phyloP scores from a whole-genome alignment of 2,888 invertebrate species.

The Ptychoptera contaminata region DNA sequence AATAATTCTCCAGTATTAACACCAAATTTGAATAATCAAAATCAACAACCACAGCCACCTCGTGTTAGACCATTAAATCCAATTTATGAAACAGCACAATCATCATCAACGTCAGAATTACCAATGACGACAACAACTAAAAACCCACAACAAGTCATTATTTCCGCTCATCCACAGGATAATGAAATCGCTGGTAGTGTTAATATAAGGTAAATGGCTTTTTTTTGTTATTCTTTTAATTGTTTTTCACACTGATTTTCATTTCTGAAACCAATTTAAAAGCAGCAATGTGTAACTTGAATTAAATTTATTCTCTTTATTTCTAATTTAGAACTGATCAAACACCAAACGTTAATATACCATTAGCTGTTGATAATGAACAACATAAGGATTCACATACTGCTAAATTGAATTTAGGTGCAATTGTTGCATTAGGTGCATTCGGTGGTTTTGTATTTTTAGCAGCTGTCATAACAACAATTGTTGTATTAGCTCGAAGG shows the following conservation, averaged over 20 bases:
- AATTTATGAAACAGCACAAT: constrained; percentile 11
- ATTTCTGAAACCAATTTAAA: too few species aligned
- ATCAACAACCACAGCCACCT: constrained; percentile 24
- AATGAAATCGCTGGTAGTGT: constrained; percentile 49
- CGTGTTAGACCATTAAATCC: constrained; percentile 18
- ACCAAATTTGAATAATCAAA: neutral
- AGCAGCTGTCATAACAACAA: constrained; percentile 75
- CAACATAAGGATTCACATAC: constrained; percentile 35
- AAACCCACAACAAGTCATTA: constrained; percentile 33
- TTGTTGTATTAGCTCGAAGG: constrained; percentile 78
- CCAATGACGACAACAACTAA: constrained; percentile 11
- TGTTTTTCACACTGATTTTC: too few species aligned
- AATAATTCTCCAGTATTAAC: neutral
- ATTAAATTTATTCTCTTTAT: neutral
- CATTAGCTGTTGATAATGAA: constrained; percentile 46
- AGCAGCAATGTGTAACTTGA: neutral
- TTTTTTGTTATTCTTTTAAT: too few species aligned
- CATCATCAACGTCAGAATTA: constrained; percentile 16
- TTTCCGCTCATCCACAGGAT: constrained; percentile 59
- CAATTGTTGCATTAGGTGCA: constrained; percentile 75
- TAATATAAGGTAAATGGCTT: constrained; percentile 17
- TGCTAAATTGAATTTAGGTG: constrained; percentile 67
- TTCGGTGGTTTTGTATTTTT: constrained; percentile 85
- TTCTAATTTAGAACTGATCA: constrained; percentile 39
- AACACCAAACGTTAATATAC: constrained; percentile 49